Base-by-base conservation (phyloP, 2,888 invertebrate genomes). In the Drosophila kuntzei region DNA sequence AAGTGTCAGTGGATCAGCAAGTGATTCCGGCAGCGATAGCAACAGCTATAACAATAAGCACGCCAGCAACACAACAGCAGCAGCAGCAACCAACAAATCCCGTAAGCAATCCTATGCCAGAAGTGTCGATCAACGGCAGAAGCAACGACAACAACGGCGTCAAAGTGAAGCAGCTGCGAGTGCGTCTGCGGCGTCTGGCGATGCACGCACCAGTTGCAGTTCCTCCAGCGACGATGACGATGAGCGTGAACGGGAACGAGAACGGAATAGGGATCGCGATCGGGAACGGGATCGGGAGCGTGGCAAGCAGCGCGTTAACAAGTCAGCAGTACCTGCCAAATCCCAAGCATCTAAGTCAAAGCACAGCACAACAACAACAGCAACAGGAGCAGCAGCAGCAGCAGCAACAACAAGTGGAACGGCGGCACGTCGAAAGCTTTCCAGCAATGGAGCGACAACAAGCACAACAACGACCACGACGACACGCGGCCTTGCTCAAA, bases 401-500 rank as follows among this genome's bases (percentile, higher is more conserved):
- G 43, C 60, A 25, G 2, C 50, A 16, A 18, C 43, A 25, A 14
- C 60, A 18, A 34, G 29, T 12, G 64, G 64, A 14, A 16, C 73
- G 22, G 32, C 71, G 49, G 50, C 51, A 9, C 53, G 53, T 65
- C 69, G 75, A 58, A 79, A 75, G 54, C 47, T 71, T 32, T 71
- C 75, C 22, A 63, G 44, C 25, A 66, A 50, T 62, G 70, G 74
- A 22, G 37, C 70, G 18, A 18, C 46, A 27, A 16, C 65, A 41
- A 39, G 64, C 12, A 22, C 71, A 41, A 36, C 68, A n/a, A 25
- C 71, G 44, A 12, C 73, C 22, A 65, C 73, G 18, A 39, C 78
- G 36, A 61, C 94, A 94, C 94, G 95, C n/a, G 90, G 85, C 29
- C 84, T 91, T 41, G 89, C 92, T 7, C 91, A 91, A 91, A 95